Conservation (phyloP, 2,797 vertebrate genomes). For the Echiichthys vipera region DNA sequence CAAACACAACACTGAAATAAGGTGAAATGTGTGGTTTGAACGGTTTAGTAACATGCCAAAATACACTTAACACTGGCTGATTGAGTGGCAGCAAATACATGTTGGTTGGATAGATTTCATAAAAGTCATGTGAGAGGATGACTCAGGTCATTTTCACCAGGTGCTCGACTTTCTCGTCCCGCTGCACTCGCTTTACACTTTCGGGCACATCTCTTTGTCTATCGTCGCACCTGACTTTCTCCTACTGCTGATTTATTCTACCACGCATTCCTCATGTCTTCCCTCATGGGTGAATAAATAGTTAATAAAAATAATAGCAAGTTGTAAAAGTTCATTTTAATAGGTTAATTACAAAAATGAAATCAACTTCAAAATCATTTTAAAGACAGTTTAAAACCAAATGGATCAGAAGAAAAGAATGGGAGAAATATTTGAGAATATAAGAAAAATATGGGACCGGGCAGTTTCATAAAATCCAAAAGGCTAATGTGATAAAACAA, state of each 20-base stretch:
- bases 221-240: background rate
- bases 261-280: background rate
- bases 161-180: conserved; percentile 59
- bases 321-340: conserved; percentile 46
- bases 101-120: conserved; percentile 59
- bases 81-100: conserved; percentile 11
- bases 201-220: conserved; percentile 13
- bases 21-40: background rate
- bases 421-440: conserved; percentile 14
- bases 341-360: conserved; percentile 54
- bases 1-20: background rate
- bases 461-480: conserved; percentile 45
- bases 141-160: conserved; percentile 55
- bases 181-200: conserved; percentile 47
- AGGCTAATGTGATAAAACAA: conserved; percentile 41
- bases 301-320: conserved; percentile 11
- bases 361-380: conserved; percentile 32
- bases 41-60: conserved; percentile 10
- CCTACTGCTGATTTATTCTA: background rate
- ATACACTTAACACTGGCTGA: conserved; percentile 41
- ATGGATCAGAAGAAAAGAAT: conserved; percentile 26
- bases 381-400: conserved; percentile 40
- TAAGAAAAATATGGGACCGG: conserved; percentile 35
- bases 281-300: background rate
- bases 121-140: conserved; percentile 64